Evolutionary conservation across 2,888 invertebrate genomes (phyloP).

Genomic region (Nemoura dubitans): DNA sequence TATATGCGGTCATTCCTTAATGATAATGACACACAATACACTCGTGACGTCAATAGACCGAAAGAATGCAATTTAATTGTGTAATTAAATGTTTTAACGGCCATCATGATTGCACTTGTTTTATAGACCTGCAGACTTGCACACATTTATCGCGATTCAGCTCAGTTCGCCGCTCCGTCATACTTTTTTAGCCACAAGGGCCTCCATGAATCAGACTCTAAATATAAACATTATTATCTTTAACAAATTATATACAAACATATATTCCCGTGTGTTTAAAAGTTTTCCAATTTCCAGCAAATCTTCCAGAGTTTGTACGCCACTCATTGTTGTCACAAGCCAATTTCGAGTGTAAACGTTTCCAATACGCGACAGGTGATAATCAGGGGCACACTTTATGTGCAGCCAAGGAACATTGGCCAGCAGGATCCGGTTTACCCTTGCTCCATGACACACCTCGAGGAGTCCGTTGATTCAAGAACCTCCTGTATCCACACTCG

Average conservation of each 20-base stretch:
- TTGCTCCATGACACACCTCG: background rate
- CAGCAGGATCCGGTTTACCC: background rate
- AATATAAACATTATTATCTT: background rate
- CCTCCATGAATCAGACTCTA: background rate
- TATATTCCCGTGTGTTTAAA: background rate
- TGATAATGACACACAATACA: background rate
- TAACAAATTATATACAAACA: background rate
- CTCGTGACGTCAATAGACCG: background rate
- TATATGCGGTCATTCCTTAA: constrained; percentile 3
- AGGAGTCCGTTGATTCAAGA: background rate
- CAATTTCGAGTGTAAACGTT: background rate
- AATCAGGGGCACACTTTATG: background rate
- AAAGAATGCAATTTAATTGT: background rate
- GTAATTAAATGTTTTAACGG: background rate
- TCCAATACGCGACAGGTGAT: background rate
- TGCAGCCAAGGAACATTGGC: background rate
- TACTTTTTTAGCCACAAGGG: background rate
- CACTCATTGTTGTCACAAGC: background rate
- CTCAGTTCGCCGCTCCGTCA: background rate
- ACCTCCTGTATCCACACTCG: background rate
- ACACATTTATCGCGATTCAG: background rate
- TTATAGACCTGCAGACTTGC: background rate
- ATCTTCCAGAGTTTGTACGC: background rate
- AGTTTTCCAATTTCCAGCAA: too few relatives aligned
- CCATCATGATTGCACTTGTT: background rate